Base-by-base conservation (phyloP, 1,140 invertebrate genomes). In the Kradibia gibbosae region DNA sequence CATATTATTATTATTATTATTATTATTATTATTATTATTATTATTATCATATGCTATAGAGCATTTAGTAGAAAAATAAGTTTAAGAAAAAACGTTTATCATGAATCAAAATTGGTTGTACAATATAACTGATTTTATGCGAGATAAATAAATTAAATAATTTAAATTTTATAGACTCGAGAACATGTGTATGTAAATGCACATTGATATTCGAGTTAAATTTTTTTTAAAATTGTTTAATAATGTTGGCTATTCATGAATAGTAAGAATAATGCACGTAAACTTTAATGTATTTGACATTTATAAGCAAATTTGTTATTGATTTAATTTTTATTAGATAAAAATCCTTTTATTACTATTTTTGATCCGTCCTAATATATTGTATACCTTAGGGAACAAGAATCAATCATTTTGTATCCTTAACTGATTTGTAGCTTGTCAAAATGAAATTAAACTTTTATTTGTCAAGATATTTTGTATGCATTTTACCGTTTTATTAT, bases 371-470 rank as follows among this genome's bases (percentile, higher is more conserved):
- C 76, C 71, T 55, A 28, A 74, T 67, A 42, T 75, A 82, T 39
- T 78, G 57, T 78, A 65, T 78, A 76, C n/a, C 71, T 34, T 78
- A 82, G 67, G 22, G 36, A 72, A 73, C 34, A 25, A 80, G 55
- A 71, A 57, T 57, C 42, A 60, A 77, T 36, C 17, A 78, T 79
- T 82, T 82, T 82, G 71, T 82, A 79, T 57, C 71, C 81, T 79
- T 79, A 28, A 79, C 74, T 82, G 48, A 79, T 78, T 78, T 82
- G 81, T 79, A 82, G 70, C 81, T 78, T 82, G 81, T 70, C 70
- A 78, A 82, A 78, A 78, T 74, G 81, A 82, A 78, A 82, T 82
- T 82, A 82, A 82, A 82, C 65, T 82, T 82, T 82, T 82, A 82
- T 82, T 82, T 72, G 53, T 78, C 75, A 82, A 82, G 74, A 82